Evolutionary conservation across 2,797 vertebrate genomes (phyloP), one percentile per base, ranked within the genome.

Genomic region (Falco peregrinus): DNA sequence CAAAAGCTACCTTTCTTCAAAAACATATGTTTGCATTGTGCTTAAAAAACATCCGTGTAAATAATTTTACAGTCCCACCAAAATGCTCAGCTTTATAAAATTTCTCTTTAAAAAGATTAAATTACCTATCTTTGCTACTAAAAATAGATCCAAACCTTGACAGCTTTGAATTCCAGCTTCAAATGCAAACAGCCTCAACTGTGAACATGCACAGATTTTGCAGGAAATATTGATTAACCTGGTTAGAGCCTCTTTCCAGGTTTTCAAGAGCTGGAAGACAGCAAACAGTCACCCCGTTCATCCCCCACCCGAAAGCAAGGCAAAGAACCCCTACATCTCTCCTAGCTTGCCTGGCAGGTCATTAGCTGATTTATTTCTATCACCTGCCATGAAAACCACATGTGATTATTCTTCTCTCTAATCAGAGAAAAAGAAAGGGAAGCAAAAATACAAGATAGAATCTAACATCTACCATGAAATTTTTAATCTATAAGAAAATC

Each of bases 211-310:
- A 0, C 12, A 68, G 14, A n/a, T 50, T 65, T 53, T 43, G 28
- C 51, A 60, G 51, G 6, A 11, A 50, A 74, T 0, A 31, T 0
- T 45, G 43, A 45, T 45, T 41, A 41, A 41, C 39, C 39, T 41
- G 10, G 35, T 60, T 29, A 18, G 13, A 77, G 19, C 17, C 21
- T 19, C 59, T 2, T 26, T 19, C 12, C 26, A 48, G 31, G 15
- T 37, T 61, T 80, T 56, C 31, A 47, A 43, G 51, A 60, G 13
- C 43, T 5, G 4, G 24, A 61, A 41, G 28, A 43, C 18, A 51
- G 4, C 1, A 0, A 59, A 4, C 8, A 6, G 4, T 1, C 69
- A 39, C 1, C 16, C 7, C 0, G 0, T 4, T 5, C 39, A 17
- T 2, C 22, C 16, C 47, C 9, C 5, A 8, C 21, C n/a, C 8